Base-by-base conservation (phyloP, 2,113 vertebrate species). In the Thermophis baileyi region DNA sequence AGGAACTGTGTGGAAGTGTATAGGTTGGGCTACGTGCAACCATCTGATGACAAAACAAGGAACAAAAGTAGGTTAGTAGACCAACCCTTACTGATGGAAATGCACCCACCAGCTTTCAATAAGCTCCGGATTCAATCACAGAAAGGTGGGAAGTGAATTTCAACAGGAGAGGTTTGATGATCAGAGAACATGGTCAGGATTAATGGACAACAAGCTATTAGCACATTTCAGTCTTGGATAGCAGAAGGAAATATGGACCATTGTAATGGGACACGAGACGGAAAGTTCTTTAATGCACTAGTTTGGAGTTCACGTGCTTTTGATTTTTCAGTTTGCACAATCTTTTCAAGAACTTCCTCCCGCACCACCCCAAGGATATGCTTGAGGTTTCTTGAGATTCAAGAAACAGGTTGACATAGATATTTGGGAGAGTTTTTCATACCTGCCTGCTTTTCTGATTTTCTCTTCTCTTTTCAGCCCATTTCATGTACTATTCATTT, bases 61-160 rank as follows among this genome's bases (percentile, higher is more conserved):
- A 54, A 90, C 69, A 90, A 93, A 81, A 90, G 89, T 50, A 86
- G 92, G 88, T 90, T 93, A 90, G 92, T 90, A 63, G 92, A 90
- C 89, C 89, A 53, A 27, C 47, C 47, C 87, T 89, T 10, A 24
- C 54, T 44, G 92, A 93, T 53, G n/a, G 87, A 47, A 90, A 60
- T 9, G 46, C 30, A 10, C 89, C 30, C 24, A 9, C 46, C 8
- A 6, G 53, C 44, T 90, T 92, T 87, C 51, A 16, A 53, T 51
- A 63, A n/a, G 57, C 24, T 92, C 35, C 40, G 53, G 44, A 85
- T 30, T 89, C 25, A 87, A 69, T 90, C 63, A 60, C 40, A 35
- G 49, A 90, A 85, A 90, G 54, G 81, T 40, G 63, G 81, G 81
- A 87, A 63, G n/a, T 40, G 22, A 93, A 90, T 85, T 89, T 90